Base-by-base conservation (phyloP, 2,797 vertebrate genomes). In the Hoplostethus mediterraneus region DNA sequence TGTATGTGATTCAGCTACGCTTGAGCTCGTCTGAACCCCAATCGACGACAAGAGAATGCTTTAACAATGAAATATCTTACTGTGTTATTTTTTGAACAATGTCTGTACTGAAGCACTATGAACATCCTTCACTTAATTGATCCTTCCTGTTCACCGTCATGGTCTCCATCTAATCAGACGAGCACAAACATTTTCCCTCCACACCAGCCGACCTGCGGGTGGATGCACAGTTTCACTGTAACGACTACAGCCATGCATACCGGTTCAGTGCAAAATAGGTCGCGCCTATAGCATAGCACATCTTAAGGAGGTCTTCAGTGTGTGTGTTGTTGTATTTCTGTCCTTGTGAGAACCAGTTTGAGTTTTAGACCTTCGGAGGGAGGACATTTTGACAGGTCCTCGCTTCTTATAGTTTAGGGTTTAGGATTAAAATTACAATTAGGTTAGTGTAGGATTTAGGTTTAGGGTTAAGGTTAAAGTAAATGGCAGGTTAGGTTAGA, bases 1-100 rank as follows among this genome's bases (percentile, higher is more conserved):
- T 86, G 53, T 68, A 70, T 72, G 80, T 81, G 73, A 83, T 71
- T 79, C 69, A 79, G 80, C 79, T 71, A 59, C 68, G 84, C 82
- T 85, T 77, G 53, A 81, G 69, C 79, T 79, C 77, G 72, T 79
- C 77, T 42, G 53, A 49, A 63, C 53, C 63, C 64, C 66, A 62
- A 67, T 57, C 65, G 21, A 69, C 66, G 59, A 63, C 61, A 79
- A 81, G 68, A 85, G 68, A 89, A 83, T 80, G 82, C 73, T 84
- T 88, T 82, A 78, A 28, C 77, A 72, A 51, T 69, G 55, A 65
- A 70, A 75, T 77, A 71, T 81, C 71, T 85, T 81, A 80, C 49
- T 61, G 42, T 82, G 71, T 70, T 73, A 72, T 84, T 80, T 36
- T 85, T 84, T 77, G 60, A 74, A 70, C 59, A 59, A 62, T 40